Evolutionary conservation across 2,113 vertebrate genomes (phyloP).

Genomic region (Tetrax tetrax): DNA sequence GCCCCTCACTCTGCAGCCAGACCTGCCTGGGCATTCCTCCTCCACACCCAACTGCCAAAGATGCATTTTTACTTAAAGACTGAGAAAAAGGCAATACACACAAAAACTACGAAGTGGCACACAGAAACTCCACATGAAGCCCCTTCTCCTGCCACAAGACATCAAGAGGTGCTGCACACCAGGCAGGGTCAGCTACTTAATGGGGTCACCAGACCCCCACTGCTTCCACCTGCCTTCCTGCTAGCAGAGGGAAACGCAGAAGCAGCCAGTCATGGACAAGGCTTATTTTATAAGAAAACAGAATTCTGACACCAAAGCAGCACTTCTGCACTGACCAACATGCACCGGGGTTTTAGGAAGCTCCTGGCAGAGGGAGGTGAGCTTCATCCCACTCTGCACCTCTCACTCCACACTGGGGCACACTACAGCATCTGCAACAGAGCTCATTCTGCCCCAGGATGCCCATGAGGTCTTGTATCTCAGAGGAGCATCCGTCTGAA

Average conservation of each 20-base stretch:
- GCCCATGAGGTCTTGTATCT: not conserved
- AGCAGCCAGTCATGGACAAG: not conserved
- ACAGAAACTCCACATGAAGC: not conserved
- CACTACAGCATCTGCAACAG: not conserved
- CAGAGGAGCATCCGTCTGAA: not conserved
- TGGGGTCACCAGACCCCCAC: not conserved
- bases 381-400: not conserved
- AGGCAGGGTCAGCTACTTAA: not conserved
- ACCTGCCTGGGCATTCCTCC: not conserved
- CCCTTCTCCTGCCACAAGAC: not conserved
- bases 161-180: not conserved
- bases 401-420: not conserved
- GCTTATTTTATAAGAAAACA: not conserved
- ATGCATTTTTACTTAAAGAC: not conserved
- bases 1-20: not conserved
- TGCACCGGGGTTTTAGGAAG: rapidly evolving
- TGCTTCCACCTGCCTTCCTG: not conserved
- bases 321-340: rapidly evolving
- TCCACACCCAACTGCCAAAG: not conserved
- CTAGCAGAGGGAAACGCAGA: not conserved
- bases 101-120: not conserved
- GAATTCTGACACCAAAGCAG: not conserved
- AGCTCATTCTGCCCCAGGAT: not conserved
- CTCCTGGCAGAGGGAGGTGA: not conserved
- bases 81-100: not conserved